Conservation (phyloP, 2,113 vertebrate species). For the Jaculus jaculus region DNA sequence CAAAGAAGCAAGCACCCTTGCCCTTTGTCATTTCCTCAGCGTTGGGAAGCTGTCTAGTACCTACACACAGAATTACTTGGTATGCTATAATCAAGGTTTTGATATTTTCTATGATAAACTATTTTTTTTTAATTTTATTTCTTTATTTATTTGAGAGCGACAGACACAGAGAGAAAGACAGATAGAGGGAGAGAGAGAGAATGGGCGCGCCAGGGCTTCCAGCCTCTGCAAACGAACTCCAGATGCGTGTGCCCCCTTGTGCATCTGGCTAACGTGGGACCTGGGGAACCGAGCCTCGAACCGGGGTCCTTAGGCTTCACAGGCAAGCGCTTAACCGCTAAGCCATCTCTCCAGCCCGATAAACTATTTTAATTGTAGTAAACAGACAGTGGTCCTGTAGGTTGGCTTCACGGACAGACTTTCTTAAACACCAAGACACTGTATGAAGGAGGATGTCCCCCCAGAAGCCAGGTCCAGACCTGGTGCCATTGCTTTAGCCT, state of each 20-base stretch:
- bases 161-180: too few relatives aligned
- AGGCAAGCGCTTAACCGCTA: too few relatives aligned
- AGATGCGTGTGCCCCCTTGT: too few relatives aligned
- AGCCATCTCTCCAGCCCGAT: too few relatives aligned
- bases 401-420: neutral
- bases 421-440: neutral
- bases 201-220: too few relatives aligned
- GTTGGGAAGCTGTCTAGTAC: neutral
- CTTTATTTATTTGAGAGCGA: too few relatives aligned
- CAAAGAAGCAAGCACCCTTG: neutral
- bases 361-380: conserved; percentile 2
- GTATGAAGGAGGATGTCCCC: neutral
- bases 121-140: too few relatives aligned
- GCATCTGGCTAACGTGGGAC: too few relatives aligned
- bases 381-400: neutral
- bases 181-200: too few relatives aligned
- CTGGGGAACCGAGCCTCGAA: too few relatives aligned
- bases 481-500: neutral
- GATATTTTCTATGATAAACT: neutral
- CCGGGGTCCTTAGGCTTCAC: too few relatives aligned
- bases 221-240: too few relatives aligned
- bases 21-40: neutral
- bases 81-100: neutral
- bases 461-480: neutral
- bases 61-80: neutral